Percentiles rank a stretch among this genome's conserved stretches.
These are phyloP conservation scores for Bryconaethiops microstoma DNA, from an alignment of 2,797 vertebrate genomes.

Conservation along the genomic window DNA sequence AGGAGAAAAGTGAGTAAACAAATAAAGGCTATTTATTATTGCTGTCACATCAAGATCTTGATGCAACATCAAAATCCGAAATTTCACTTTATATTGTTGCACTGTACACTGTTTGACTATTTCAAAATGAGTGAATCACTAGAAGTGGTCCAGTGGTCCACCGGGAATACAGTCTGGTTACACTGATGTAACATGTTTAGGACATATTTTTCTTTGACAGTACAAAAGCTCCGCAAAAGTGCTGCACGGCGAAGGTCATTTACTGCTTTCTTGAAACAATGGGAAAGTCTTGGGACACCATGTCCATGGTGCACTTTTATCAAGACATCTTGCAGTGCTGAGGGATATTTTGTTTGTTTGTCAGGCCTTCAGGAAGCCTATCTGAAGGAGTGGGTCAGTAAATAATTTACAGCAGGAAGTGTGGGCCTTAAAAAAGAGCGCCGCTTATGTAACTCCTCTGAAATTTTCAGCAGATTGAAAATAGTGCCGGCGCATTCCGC, in stretches of 20 bases:
- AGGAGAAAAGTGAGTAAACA: slow-evolving; percentile 85
- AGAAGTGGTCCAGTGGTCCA: too few relatives aligned
- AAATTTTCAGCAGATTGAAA: slow-evolving; percentile 54
- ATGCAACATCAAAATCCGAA: too few relatives aligned
- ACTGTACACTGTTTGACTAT: too few relatives aligned
- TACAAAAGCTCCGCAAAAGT: too few relatives aligned
- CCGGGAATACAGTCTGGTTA: too few relatives aligned
- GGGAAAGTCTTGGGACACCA: slow-evolving; percentile 35
- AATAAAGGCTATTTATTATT: neutral
- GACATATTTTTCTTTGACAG: too few relatives aligned
- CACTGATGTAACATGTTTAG: too few relatives aligned
- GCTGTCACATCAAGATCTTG: slow-evolving; percentile 5
- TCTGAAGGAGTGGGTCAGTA: slow-evolving; percentile 34
- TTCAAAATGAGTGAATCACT: too few relatives aligned
- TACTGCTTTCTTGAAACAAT: slow-evolving; percentile 60
- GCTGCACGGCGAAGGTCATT: slow-evolving; percentile 42
- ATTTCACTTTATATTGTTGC: too few relatives aligned
- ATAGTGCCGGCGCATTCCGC: slow-evolving; percentile 58
- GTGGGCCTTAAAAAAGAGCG: slow-evolving; percentile 7
- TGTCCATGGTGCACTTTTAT: slow-evolving; percentile 60
- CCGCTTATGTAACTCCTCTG: slow-evolving; percentile 11
- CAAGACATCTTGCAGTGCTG: slow-evolving; percentile 56
- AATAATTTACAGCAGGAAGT: slow-evolving; percentile 30
- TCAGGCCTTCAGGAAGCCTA: slow-evolving; percentile 66
- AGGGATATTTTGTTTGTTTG: slow-evolving; percentile 62